These are phyloP conservation scores for Galerucella pusilla DNA, from an alignment of 2,888 invertebrate genomes.

Conservation along the genomic window DNA sequence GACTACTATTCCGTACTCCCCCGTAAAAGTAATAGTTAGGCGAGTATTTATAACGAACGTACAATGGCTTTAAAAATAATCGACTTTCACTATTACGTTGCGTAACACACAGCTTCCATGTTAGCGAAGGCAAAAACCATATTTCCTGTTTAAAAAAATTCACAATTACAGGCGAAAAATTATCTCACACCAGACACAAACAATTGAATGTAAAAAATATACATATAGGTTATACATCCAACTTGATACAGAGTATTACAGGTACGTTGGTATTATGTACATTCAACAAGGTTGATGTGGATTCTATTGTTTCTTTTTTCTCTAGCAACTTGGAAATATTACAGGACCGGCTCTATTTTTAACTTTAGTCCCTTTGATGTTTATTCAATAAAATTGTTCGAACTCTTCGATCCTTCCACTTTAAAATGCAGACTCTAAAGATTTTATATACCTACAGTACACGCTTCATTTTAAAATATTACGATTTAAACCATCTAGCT, in stretches of 20 bases:
- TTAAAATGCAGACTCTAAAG: too few species aligned
- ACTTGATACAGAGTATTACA: neutral
- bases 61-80: constrained; percentile 38
- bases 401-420: too few species aligned
- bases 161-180: constrained; percentile 39
- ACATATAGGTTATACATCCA: constrained; percentile 12
- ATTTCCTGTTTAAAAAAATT: constrained; percentile 45
- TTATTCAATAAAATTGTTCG: too few species aligned
- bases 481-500: too few species aligned
- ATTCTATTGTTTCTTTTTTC: neutral
- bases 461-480: too few species aligned
- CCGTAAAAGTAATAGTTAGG: constrained; percentile 38
- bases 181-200: constrained; percentile 37
- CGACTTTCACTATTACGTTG: constrained; percentile 40
- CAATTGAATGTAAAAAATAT: constrained; percentile 37
- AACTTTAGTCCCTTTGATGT: neutral
- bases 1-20: constrained; percentile 6
- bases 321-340: neutral
- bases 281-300: neutral
- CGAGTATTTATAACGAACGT: constrained; percentile 23
- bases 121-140: constrained; percentile 44
- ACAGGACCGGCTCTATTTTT: neutral
- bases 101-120: constrained; percentile 41
- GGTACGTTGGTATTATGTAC: neutral
- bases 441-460: too few species aligned